Percentiles rank a stretch among this genome's conserved stretches.
These are phyloP conservation scores for Drosophila differens DNA, from an alignment of 2,888 invertebrate genomes.

Conservation along the genomic window DNA sequence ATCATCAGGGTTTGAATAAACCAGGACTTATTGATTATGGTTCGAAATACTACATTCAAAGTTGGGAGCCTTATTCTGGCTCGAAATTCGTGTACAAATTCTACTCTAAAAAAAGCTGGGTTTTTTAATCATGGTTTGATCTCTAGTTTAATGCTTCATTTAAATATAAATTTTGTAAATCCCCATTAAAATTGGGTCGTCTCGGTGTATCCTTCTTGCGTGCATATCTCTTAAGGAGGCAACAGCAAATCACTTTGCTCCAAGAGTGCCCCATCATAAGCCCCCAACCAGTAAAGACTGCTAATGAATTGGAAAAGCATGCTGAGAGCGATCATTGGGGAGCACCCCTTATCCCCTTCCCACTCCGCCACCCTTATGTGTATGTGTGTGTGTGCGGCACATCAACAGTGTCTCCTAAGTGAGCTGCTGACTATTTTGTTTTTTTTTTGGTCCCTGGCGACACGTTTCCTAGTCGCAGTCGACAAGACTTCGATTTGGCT, in stretches of 20 bases:
- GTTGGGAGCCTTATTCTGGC: background rate
- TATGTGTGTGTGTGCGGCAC: slow-evolving; percentile 1
- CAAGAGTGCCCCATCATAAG: background rate
- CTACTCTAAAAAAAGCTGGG: too few relatives aligned
- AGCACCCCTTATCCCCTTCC: slow-evolving; percentile 6
- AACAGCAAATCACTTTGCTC: background rate
- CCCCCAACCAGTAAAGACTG: background rate
- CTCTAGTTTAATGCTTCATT: background rate
- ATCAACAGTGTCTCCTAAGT: slow-evolving; percentile 13
- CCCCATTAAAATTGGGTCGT: background rate
- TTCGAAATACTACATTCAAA: background rate
- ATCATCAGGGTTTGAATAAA: background rate
- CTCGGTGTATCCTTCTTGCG: background rate
- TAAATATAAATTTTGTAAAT: background rate
- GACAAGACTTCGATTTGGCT: slow-evolving; percentile 29
- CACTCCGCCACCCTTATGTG: background rate
- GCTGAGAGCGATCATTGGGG: slow-evolving; percentile 5
- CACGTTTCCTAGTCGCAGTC: slow-evolving; percentile 30
- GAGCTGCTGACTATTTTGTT: background rate
- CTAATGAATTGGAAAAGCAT: slow-evolving; percentile 2
- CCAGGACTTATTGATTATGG: background rate
- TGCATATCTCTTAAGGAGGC: background rate
- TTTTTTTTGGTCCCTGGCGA: slow-evolving; percentile 23
- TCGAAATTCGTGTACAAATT: background rate
- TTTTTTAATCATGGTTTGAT: background rate